These are phyloP conservation scores for Dendropsophus ebraccatus DNA, from an alignment of 2,113 vertebrate genomes.

Conservation along the genomic window DNA sequence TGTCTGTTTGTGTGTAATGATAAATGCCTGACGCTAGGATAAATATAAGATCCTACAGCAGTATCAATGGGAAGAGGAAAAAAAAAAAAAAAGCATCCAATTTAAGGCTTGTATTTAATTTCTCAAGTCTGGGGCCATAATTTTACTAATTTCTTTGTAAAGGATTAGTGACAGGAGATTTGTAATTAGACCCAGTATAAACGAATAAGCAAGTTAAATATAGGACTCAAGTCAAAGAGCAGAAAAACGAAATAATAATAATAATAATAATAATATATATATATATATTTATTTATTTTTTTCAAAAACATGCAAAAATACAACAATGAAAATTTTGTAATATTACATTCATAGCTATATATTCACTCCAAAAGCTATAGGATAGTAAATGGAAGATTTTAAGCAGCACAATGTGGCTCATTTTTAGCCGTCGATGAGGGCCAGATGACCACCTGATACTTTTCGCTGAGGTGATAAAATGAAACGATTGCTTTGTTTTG, in stretches of 20 bases:
- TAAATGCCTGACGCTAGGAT: constrained; percentile 5
- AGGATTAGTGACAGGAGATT: not conserved
- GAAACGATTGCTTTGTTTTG: constrained; percentile 81
- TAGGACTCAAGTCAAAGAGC: too few relatives aligned
- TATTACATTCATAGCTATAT: too few relatives aligned
- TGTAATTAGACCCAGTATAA: not conserved
- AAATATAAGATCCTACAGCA: not conserved
- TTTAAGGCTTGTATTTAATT: constrained; percentile 11
- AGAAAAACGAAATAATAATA: not conserved
- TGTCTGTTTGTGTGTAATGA: constrained; percentile 31
- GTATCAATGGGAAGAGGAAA: not conserved
- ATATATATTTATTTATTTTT: too few relatives aligned
- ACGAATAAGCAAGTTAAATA: not conserved
- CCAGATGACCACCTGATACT: constrained; percentile 80
- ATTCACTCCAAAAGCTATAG: too few relatives aligned
- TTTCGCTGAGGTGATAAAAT: constrained; percentile 81
- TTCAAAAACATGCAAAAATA: too few relatives aligned
- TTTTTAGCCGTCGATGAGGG: constrained; percentile 74
- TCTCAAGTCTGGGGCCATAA: not conserved
- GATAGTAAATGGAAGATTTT: not conserved
- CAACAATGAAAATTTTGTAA: too few relatives aligned
- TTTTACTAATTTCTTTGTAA: not conserved
- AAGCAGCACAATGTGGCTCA: constrained; percentile 61
- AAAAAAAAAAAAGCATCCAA: not conserved
- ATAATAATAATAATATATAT: not conserved